Conservation (phyloP, 2,888 invertebrate genomes). For the Morinoia aosen region DNA sequence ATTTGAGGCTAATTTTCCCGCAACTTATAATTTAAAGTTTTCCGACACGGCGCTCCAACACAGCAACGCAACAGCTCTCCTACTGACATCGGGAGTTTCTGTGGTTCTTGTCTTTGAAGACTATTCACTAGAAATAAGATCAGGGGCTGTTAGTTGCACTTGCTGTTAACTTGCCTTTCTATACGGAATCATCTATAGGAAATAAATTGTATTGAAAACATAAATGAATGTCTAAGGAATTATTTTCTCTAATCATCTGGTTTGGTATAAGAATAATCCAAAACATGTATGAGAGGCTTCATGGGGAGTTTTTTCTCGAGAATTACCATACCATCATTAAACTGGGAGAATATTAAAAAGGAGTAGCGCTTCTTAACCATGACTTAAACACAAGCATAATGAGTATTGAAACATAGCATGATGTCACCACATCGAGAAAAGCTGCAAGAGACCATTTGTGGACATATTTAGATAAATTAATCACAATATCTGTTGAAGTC, state of each 20-base stretch:
- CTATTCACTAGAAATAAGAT: not conserved
- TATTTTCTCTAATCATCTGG: not conserved
- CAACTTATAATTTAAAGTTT: not conserved
- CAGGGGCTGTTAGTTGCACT: not conserved
- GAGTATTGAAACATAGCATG: not conserved
- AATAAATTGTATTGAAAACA: not conserved
- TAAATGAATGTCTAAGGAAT: not conserved
- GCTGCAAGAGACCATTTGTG: not conserved
- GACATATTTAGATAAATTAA: not conserved
- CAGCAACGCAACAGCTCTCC: not conserved
- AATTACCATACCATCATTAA: not conserved
- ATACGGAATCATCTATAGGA: not conserved
- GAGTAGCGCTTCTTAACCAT: too few species aligned
- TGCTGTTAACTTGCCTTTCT: not conserved
- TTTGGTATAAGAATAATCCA: not conserved
- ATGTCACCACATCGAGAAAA: not conserved
- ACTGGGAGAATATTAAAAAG: too few species aligned
- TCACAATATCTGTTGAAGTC: not conserved
- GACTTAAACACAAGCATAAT: too few species aligned
- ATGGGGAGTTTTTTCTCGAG: not conserved
- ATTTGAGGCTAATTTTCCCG: not conserved
- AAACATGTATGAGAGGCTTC: not conserved
- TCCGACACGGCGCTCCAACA: not conserved
- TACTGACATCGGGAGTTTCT: not conserved
- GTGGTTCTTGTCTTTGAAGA: not conserved